Evolutionary conservation across 1,140 invertebrate species (phyloP).

Genomic region (Drosophila aff.): DNA sequence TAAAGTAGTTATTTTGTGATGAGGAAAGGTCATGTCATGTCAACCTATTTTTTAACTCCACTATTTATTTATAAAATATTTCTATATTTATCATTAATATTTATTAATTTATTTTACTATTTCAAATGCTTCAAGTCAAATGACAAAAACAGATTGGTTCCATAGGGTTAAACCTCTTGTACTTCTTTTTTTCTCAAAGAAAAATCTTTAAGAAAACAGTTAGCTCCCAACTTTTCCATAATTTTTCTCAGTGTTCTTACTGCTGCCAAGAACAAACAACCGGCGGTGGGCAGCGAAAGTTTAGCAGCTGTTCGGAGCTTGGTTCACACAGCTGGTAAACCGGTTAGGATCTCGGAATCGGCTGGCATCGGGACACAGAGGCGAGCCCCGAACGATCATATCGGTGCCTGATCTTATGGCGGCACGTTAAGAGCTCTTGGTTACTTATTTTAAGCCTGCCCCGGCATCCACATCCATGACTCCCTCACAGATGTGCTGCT

Average conservation of each 20-base stretch:
- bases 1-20: not conserved
- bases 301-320: constrained; percentile 54
- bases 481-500: constrained; percentile 23
- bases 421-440: constrained; percentile 36
- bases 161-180: not conserved
- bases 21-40: not conserved
- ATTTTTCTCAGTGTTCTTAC: constrained; percentile 4
- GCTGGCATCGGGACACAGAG: constrained; percentile 12
- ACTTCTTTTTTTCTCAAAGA: no score
- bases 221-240: not conserved
- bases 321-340: constrained; percentile 71
- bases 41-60: not conserved
- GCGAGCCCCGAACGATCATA: constrained; percentile 47
- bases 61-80: not conserved
- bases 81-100: no score
- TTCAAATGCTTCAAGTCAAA: no score
- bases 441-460: constrained; percentile 43
- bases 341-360: constrained; percentile 42
- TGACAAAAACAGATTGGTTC: not conserved
- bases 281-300: constrained; percentile 70
- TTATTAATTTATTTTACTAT: not conserved
- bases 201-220: no score
- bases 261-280: constrained; percentile 64
- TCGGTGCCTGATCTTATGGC: constrained; percentile 41
- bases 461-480: constrained; percentile 30